phyloP scores from a whole-genome alignment of 2,797 vertebrate genomes.

The Manis javanica region DNA sequence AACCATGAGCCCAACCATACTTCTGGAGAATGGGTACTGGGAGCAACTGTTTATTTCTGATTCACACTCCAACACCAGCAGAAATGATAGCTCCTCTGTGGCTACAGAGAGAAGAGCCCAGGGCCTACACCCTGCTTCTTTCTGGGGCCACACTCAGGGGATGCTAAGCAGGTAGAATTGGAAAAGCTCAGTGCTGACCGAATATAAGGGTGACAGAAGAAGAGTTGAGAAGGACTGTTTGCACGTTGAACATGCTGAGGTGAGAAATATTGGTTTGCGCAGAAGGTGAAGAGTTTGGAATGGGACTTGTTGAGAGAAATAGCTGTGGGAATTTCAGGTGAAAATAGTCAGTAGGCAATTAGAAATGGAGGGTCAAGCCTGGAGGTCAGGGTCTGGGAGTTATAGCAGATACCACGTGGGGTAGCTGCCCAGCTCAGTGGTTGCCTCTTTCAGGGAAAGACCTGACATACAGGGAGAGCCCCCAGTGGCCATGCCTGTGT shows the following conservation, averaged over 20 bases:
- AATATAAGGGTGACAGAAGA: not conserved
- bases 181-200: not conserved
- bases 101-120: not conserved
- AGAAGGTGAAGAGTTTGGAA: not conserved
- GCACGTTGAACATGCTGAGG: accelerated
- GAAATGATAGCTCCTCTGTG: not conserved
- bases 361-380: not conserved
- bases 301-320: not conserved
- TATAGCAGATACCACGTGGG: accelerated
- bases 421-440: accelerated
- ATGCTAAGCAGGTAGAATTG: not conserved
- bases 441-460: not conserved
- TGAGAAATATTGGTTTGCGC: not conserved
- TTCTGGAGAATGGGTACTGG: not conserved
- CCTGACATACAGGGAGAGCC: accelerated
- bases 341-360: not conserved
- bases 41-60: not conserved
- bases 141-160: not conserved
- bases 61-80: accelerated
- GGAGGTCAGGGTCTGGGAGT: not conserved
- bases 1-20: not conserved
- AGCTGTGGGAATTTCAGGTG: not conserved
- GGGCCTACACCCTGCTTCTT: accelerated
- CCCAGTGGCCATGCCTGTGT: not conserved
- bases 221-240: not conserved